Conservation (phyloP, 2,888 invertebrate genomes). For the Pristionchus japonicus region DNA sequence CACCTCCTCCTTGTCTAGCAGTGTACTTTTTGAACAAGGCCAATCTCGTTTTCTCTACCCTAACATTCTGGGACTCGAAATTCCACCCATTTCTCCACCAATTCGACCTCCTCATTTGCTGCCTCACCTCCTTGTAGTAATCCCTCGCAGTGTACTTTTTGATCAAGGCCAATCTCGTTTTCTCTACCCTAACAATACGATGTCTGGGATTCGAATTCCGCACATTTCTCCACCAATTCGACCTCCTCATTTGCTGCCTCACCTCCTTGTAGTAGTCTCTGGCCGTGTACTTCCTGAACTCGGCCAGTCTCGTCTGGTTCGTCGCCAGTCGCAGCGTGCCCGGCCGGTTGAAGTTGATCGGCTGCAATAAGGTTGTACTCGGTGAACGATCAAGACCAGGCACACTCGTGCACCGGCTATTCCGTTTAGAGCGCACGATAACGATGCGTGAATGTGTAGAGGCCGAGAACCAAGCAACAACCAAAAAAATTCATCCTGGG, state of each 20-base stretch:
- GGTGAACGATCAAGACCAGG: background rate
- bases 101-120: background rate
- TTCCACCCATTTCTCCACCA: no score
- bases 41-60: no score
- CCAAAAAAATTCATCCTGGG: no score
- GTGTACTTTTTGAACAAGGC: no score
- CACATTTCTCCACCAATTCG: background rate
- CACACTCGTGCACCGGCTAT: background rate
- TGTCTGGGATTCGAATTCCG: no score
- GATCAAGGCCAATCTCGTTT: no score
- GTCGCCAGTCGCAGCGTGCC: constrained; percentile 77
- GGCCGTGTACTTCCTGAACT: constrained; percentile 76
- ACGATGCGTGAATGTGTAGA: no score
- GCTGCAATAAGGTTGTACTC: constrained; percentile 61
- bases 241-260: background rate
- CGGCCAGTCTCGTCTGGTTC: constrained; percentile 75
- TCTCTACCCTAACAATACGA: no score
- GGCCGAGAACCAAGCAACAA: no score
- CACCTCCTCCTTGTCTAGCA: background rate
- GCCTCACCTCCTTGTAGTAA: constrained; percentile 46
- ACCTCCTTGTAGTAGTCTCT: constrained; percentile 75
- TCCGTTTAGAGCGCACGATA: no score
- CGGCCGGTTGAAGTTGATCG: constrained; percentile 76
- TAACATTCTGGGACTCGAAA: no score
- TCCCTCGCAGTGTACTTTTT: no score